Conservation (phyloP, 2,888 invertebrate genomes). For the Scaptomyza reducta region DNA sequence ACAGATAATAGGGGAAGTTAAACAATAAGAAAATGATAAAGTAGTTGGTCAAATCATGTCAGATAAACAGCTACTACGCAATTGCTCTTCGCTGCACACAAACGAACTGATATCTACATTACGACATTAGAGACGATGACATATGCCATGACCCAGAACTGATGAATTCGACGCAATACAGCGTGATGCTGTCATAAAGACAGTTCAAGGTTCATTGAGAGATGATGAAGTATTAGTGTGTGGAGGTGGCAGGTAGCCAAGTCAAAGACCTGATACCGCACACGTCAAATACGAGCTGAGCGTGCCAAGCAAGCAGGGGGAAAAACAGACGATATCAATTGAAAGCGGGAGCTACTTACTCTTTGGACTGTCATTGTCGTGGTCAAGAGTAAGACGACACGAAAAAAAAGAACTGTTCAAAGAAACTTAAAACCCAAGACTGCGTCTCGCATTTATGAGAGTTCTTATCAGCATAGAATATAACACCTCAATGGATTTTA, state of each 20-base stretch:
- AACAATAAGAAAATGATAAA: constrained; percentile 4
- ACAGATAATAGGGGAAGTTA: constrained; percentile 12
- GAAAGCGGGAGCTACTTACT: constrained; percentile 32
- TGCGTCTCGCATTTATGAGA: constrained; percentile 14
- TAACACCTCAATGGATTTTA: constrained; percentile 14
- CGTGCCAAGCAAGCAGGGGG: constrained; percentile 60
- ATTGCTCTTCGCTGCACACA: constrained; percentile 17
- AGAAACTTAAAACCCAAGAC: constrained; percentile 34
- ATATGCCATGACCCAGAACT: constrained; percentile 26
- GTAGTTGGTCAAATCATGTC: constrained; percentile 11
- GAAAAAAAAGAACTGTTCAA: constrained; percentile 9
- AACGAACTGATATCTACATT: constrained; percentile 32
- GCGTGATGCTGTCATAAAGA: constrained; percentile 10
- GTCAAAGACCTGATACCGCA: constrained; percentile 78
- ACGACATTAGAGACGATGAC: constrained; percentile 25
- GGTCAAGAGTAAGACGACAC: constrained; percentile 56
- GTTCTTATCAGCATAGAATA: constrained; percentile 32
- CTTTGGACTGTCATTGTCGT: constrained; percentile 33
- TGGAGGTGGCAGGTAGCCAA: constrained; percentile 50
- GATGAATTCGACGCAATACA: constrained; percentile 15
- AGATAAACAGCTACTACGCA: not conserved
- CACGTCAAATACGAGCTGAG: constrained; percentile 64
- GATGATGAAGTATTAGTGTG: constrained; percentile 9
- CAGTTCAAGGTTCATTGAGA: constrained; percentile 45
- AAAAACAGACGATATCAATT: constrained; percentile 47